A percentile compares a stretch with the other conserved stretches of the same genome.
Conservation (phyloP, 2,113 vertebrate genomes). For the Holacanthus passer region DNA sequence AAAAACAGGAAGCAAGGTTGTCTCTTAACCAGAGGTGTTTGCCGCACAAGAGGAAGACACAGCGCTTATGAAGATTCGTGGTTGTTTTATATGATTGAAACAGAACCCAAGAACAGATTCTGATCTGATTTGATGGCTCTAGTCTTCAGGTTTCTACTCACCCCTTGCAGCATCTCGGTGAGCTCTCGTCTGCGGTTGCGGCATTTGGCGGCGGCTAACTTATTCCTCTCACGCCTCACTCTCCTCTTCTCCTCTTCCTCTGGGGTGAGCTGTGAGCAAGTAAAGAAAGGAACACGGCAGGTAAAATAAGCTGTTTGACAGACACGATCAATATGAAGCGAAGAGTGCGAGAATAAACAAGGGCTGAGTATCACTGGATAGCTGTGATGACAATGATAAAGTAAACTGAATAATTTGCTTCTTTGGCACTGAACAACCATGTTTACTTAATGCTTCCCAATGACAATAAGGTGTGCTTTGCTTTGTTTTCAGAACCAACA, state of each 20-base stretch:
- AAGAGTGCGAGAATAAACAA: conserved; percentile 19
- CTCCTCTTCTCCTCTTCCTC: conserved; percentile 98
- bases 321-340: conserved; percentile 21
- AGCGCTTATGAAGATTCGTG: background rate
- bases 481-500: background rate
- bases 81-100: background rate
- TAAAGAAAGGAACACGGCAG: conserved; percentile 22
- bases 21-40: background rate
- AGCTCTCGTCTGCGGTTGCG: conserved; percentile 97
- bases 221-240: conserved; percentile 98
- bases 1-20: background rate
- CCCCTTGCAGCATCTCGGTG: conserved; percentile 97
- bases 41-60: background rate
- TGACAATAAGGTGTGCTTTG: background rate
- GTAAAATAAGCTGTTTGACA: conserved; percentile 43
- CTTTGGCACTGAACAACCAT: background rate
- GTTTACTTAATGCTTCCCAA: background rate
- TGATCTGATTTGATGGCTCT: background rate
- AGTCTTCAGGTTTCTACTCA: conserved; percentile 79
- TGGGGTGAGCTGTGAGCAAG: conserved; percentile 89
- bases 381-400: background rate
- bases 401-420: background rate
- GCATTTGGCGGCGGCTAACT: conserved; percentile 97
- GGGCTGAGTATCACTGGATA: background rate
- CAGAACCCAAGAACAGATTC: background rate